These are phyloP conservation scores for Microdon myrmicae DNA, from an alignment of 2,888 invertebrate species.

Conservation along the genomic window DNA sequence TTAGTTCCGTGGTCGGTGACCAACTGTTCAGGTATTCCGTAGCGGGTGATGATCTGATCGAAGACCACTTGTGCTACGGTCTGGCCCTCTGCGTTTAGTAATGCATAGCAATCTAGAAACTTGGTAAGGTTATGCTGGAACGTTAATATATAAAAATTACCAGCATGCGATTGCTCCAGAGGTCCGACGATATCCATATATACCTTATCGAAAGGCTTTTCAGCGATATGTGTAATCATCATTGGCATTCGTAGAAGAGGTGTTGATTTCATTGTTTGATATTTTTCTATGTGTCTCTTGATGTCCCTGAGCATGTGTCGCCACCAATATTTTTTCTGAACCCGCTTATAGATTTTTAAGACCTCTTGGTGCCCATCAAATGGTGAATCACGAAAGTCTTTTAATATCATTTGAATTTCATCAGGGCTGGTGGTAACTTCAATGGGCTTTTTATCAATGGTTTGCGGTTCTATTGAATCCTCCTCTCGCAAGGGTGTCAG, in stretches of 20 bases:
- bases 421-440: not conserved
- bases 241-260: not conserved
- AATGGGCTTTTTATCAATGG: no score
- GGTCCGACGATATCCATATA: not conserved
- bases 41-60: not conserved
- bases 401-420: not conserved
- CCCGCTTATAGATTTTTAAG: not conserved
- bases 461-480: no score
- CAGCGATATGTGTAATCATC: not conserved
- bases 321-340: not conserved
- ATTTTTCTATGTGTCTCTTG: not conserved
- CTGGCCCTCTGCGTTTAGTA: not conserved
- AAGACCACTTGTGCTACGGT: not conserved
- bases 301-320: no score
- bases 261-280: not conserved
- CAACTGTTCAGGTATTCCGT: not conserved
- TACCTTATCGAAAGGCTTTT: not conserved
- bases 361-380: not conserved
- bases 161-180: not conserved
- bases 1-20: conserved; percentile 2
- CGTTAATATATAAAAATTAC: no score
- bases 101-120: no score
- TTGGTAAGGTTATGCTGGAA: no score
- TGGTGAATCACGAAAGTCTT: not conserved
- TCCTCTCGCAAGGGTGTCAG: no score